Percentiles rank a stretch among this genome's conserved stretches.
Evolutionary conservation across 2,797 vertebrate species (phyloP).

Genomic region (Anomalospiza imberbis): DNA sequence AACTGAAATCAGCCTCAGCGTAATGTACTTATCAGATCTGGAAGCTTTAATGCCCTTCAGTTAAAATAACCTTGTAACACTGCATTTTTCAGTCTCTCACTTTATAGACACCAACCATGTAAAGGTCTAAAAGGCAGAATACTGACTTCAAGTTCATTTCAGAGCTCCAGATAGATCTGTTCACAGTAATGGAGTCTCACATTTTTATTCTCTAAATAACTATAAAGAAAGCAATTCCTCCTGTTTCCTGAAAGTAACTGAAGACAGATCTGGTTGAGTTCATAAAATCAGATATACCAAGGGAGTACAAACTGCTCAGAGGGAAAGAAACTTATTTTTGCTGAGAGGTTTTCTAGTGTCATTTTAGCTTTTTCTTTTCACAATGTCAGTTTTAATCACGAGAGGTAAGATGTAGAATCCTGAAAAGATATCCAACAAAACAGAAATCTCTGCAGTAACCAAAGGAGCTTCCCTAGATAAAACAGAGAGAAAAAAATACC

Average conservation of each 20-base stretch:
- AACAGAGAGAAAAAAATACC: not conserved
- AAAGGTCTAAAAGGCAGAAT: not conserved
- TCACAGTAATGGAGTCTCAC: not conserved
- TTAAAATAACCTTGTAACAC: not conserved
- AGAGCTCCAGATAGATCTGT: not conserved
- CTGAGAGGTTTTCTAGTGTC: not conserved
- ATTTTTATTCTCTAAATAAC: not conserved
- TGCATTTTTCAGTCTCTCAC: not conserved
- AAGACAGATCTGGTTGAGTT: not conserved
- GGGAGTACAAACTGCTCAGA: not conserved
- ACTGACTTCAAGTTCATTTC: not conserved
- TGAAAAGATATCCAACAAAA: not conserved
- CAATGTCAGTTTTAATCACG: not conserved
- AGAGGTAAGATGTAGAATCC: not conserved
- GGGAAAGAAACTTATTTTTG: not conserved
- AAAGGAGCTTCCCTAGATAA: not conserved
- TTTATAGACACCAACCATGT: not conserved
- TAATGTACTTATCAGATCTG: constrained; percentile 30
- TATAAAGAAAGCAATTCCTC: not conserved
- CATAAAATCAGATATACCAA: not conserved
- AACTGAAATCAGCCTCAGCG: constrained; percentile 18
- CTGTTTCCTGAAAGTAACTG: not conserved
- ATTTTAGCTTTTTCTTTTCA: not conserved
- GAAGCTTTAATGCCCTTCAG: not conserved
- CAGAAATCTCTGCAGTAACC: not conserved